Base-by-base conservation (phyloP, 92 coral and sea anemone genomes). In the Porites rus region DNA sequence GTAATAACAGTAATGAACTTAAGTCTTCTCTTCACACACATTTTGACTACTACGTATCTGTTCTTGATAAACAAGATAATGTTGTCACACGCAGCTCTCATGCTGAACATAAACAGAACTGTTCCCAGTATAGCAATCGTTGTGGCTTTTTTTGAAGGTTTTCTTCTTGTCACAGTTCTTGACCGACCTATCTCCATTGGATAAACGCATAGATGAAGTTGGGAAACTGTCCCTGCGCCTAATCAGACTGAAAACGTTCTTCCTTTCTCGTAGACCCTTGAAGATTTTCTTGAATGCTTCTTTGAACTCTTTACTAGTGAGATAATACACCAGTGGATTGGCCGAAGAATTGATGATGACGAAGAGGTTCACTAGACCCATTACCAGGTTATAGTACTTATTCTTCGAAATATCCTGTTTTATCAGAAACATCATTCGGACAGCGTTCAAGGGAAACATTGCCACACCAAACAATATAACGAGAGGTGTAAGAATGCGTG, bases 401-500 rank as follows among this genome's bases (percentile, higher is more conserved):
- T 89, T 62, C 19, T 6, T 12, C 21, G 7, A 58, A 78, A 85
- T 74, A 10, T 62, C 51, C 7, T 81, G 84, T 53, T 65, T 60
- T 51, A 89, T 66, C 6, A 86, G 81, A 22, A 52, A 31, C 16
- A 81, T 31, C 22, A 84, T 58, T 16, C 98, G 98, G 3, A 92
- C 76, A 25, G 79, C 77, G n/a, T 80, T 90, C 65, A 94, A 20
- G 1, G 95, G 98, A 4, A 88, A 80, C 98, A 94, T 94, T 6
- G 94, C 65, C 25, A 90, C 77, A 10, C 93, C 90, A 25, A 94
- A 94, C 14, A 94, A 77, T 18, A 94, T 92, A 8, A 90, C 95
- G n/a, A 94, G 88, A 53, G 98, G 98, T 0, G 98, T 92, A 2
- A 94, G 91, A 70, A 94, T 94, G 18, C 92, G 80, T 60, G 69